These are phyloP conservation scores for Procambarus clarkii DNA, from an alignment of 1,140 invertebrate genomes.

Conservation along the genomic window DNA sequence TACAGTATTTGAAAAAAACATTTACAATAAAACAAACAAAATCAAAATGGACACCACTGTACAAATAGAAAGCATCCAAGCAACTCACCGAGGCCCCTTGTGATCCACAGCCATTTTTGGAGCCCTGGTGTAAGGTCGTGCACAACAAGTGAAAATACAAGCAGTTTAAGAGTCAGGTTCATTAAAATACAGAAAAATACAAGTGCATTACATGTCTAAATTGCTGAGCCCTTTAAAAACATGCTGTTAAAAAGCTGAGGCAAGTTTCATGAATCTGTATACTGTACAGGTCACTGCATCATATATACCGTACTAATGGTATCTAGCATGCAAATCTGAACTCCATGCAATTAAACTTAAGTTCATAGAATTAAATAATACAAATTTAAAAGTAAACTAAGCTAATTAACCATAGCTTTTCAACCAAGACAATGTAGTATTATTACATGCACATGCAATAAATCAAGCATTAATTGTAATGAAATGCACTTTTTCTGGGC, in stretches of 20 bases:
- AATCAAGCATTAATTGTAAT: too few relatives aligned
- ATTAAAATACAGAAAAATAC: neutral
- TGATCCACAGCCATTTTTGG: neutral
- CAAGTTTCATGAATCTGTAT: neutral
- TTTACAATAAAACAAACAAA: neutral
- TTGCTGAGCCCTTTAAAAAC: neutral
- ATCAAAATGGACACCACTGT: neutral
- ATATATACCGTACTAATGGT: neutral
- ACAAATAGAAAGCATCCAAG: neutral
- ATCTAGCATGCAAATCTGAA: neutral
- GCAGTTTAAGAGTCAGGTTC: neutral
- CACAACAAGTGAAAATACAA: neutral
- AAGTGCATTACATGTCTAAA: neutral
- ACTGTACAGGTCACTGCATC: neutral
- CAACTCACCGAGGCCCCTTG: neutral
- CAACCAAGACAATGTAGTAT: neutral
- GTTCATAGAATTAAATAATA: neutral
- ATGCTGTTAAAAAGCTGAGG: neutral
- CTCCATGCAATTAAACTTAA: neutral
- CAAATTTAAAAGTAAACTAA: neutral
- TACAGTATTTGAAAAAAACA: neutral
- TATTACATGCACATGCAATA: neutral
- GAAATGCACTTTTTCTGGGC: too few relatives aligned
- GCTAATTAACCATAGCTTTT: neutral
- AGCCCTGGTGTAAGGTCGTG: constrained; percentile 8